Base-by-base conservation (phyloP, 2,113 vertebrate species). In the Nothobranchius furzeri region DNA sequence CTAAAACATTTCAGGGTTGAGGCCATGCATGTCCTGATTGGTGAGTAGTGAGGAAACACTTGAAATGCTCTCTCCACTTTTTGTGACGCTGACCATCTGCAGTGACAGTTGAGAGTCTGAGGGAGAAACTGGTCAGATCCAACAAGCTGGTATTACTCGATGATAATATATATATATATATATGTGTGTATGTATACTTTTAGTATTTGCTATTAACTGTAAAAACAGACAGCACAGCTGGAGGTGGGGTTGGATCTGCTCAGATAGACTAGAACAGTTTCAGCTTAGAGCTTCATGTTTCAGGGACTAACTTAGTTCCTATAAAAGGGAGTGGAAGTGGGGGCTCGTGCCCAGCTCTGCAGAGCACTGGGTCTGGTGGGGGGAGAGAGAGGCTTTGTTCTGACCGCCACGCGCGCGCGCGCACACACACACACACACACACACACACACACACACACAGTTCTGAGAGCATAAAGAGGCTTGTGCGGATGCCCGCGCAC, bases 21-120 rank as follows among this genome's bases (percentile, higher is more conserved):
- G 56, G 58, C 75, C 68, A 91, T 91, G 90, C 24, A 80, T 74
- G 64, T 82, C 36, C 76, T 89, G 71, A 87, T 85, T 84, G 88
- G 90, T 91, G 79, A 91, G 90, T 88, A 78, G 62, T 83, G 64
- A 79, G 55, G 64, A 25, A 35, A 77, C 48, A 9, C 30, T 66
- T 76, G 15, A 47, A 57, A 47, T 12, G 24, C 40, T 57, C 37
- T 15, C 65, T 14, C 56, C 63, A 40, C 45, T 43, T 59, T 25
- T 67, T 0, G 58, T 55, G 7, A 57, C 4, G 30, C 4, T 30
- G 67, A 42, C 43, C 53, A 17, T 10, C 8, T 25, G 6, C 49
- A 54, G 60, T 58, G 9, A 37, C 24, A 48, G 14, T 53, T 67
- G 7, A 55, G 17, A 30, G 45, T 36, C 24, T 48, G 17, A 3